Evolutionary conservation across 2,113 vertebrate species (phyloP), one percentile per base, ranked within the genome.

Genomic region (Eolophus roseicapilla): DNA sequence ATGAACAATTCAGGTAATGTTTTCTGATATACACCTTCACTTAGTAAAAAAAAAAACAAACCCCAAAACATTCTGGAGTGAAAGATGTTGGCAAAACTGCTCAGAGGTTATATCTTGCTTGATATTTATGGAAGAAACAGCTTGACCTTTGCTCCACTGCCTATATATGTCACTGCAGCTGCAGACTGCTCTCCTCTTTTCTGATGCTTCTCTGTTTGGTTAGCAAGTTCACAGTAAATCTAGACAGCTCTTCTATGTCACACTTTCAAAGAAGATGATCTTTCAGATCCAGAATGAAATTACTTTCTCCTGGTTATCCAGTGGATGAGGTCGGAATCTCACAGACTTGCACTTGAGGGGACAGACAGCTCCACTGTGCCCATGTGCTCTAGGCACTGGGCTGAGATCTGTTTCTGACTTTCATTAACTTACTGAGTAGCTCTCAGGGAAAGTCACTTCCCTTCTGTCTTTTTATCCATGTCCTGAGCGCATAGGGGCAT

Each of bases 401-500:
- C 29, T 62, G 39, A 39, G 15, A 47, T 44, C 50, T 49, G 12
- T 53, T 77, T 67, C 55, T 76, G 46, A 6, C 33, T 52, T 10
- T 43, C 44, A 33, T 31, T 43, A 50, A 24, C 9, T 46, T 75
- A 6, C 55, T 63, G 31, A 55, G 19, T 23, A 57, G 53, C 28
- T 14, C 29, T 43, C 35, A 43, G 25, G 46, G 35, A 29, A 29
- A 76, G 20, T 55, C 39, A n/a, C 5, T 50, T 77, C 11, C 31
- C 25, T 60, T 43, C 43, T 73, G 25, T 10, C 27, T 69, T 86
- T 87, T 91, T 31, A 49, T 37, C 13, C 4, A 4, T 33, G 31
- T 67, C 21, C 57, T 71, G 31, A 82, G 21, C 0, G 0, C 33
- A 6, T 6, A 37, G 19, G n/a, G 14, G 2, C n/a, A 46, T 2